These are phyloP conservation scores for Colletes latitarsis DNA, from an alignment of 1,140 invertebrate genomes.

Conservation along the genomic window DNA sequence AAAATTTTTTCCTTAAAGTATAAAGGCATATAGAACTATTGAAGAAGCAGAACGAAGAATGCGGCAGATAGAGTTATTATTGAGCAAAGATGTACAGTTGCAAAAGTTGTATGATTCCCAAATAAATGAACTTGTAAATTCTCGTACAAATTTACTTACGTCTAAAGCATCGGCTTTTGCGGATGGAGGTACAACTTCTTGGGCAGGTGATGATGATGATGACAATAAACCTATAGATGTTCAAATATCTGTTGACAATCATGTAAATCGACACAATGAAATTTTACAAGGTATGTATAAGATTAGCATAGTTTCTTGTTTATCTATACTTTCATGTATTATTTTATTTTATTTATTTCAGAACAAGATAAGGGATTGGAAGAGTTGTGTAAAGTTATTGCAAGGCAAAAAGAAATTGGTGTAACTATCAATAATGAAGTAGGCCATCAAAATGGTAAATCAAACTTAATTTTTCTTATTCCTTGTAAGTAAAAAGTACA, in stretches of 20 bases:
- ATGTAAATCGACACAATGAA: slow-evolving; percentile 71
- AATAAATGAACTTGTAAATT: slow-evolving; percentile 63
- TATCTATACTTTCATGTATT: not conserved
- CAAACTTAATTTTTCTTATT: slow-evolving; percentile 24
- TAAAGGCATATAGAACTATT: slow-evolving; percentile 78
- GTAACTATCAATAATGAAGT: slow-evolving; percentile 89
- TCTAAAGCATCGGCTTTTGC: slow-evolving; percentile 74
- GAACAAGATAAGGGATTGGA: slow-evolving; percentile 91
- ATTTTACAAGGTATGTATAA: slow-evolving; percentile 67
- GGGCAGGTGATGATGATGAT: slow-evolving; percentile 77
- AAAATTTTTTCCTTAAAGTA: slow-evolving; percentile 65
- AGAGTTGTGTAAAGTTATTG: slow-evolving; percentile 88
- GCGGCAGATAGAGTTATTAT: slow-evolving; percentile 83
- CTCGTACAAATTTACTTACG: slow-evolving; percentile 68
- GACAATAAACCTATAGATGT: slow-evolving; percentile 69
- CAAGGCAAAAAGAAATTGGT: slow-evolving; percentile 89
- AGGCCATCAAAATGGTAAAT: slow-evolving; percentile 88
- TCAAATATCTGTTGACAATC: slow-evolving; percentile 67
- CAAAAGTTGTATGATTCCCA: slow-evolving; percentile 81
- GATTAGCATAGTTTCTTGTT: not conserved
- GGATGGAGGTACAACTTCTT: slow-evolving; percentile 79
- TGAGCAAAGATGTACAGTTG: slow-evolving; percentile 83
- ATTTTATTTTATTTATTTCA: slow-evolving; percentile 74
- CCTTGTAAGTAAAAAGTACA: not conserved
- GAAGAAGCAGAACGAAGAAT: slow-evolving; percentile 84